Percentiles rank a stretch among this genome's conserved stretches.
Conservation (phyloP, 2,888 invertebrate genomes). For the Synergus japonicus region DNA sequence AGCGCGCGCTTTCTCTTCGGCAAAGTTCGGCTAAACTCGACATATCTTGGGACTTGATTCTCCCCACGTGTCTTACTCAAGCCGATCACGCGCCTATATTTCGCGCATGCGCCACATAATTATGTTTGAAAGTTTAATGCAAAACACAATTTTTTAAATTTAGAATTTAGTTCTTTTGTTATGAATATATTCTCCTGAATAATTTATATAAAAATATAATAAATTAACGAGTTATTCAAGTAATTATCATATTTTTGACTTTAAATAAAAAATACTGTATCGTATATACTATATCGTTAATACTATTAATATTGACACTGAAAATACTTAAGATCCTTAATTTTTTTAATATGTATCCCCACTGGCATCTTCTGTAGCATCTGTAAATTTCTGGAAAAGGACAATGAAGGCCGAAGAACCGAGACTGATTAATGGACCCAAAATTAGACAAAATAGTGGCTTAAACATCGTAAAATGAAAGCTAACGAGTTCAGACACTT, state of each 20-base stretch:
- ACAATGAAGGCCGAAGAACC: background rate
- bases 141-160: background rate
- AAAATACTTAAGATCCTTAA: background rate
- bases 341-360: background rate
- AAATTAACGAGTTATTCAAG: background rate
- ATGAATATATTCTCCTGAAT: background rate
- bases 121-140: too few species aligned
- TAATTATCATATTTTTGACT: background rate
- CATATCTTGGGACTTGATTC: conserved; percentile 67
- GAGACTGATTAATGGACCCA: conserved; percentile 50
- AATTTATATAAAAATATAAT: background rate
- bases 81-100: conserved; percentile 56
- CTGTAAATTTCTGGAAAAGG: conserved; percentile 1
- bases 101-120: conserved; percentile 48
- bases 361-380: background rate
- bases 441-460: conserved; percentile 60
- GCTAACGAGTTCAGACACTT: conserved; percentile 67
- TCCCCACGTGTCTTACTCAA: conserved; percentile 71
- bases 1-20: conserved; percentile 67
- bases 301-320: background rate
- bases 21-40: conserved; percentile 64
- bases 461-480: conserved; percentile 69
- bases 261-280: too few species aligned
- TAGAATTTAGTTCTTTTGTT: background rate
- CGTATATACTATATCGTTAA: too few species aligned